Percentiles rank a stretch among this genome's conserved stretches.
Evolutionary conservation across 1,140 invertebrate species (phyloP).

Genomic region (Lasaia peninsularis): DNA sequence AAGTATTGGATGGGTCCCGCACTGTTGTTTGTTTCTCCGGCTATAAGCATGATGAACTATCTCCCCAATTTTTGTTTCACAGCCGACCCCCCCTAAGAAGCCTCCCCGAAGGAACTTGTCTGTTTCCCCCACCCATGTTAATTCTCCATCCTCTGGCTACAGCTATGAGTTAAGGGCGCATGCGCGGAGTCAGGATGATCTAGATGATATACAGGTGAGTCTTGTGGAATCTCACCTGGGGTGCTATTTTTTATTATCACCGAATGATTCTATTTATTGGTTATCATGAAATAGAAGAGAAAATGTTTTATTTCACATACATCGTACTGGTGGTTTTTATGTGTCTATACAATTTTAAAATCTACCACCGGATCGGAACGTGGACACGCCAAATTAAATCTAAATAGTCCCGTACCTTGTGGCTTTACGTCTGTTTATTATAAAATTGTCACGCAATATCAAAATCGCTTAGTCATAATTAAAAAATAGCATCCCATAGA

Average conservation of each 20-base stretch:
- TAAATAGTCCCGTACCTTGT: too few relatives aligned
- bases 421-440: too few relatives aligned
- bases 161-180: slow-evolving; percentile 70
- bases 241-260: background rate
- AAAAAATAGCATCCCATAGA: too few relatives aligned
- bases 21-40: background rate
- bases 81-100: slow-evolving; percentile 92
- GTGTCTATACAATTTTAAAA: too few relatives aligned
- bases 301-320: too few relatives aligned
- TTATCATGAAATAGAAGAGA: too few relatives aligned
- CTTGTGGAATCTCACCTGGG: background rate
- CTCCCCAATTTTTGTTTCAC: slow-evolving; percentile 30
- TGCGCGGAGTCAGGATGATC: slow-evolving; percentile 82
- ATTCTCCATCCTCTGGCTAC: slow-evolving; percentile 69
- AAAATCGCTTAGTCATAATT: too few relatives aligned
- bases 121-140: slow-evolving; percentile 85
- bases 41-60: slow-evolving; percentile 4
- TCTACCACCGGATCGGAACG: too few relatives aligned
- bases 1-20: background rate
- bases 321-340: too few relatives aligned
- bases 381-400: too few relatives aligned
- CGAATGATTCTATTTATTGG: too few relatives aligned
- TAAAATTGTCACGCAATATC: too few relatives aligned
- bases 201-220: slow-evolving; percentile 80
- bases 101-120: slow-evolving; percentile 90